Evolutionary conservation across 2,888 invertebrate species (phyloP), one percentile per base, ranked within the genome.

Genomic region (Hyposoter dolosus): DNA sequence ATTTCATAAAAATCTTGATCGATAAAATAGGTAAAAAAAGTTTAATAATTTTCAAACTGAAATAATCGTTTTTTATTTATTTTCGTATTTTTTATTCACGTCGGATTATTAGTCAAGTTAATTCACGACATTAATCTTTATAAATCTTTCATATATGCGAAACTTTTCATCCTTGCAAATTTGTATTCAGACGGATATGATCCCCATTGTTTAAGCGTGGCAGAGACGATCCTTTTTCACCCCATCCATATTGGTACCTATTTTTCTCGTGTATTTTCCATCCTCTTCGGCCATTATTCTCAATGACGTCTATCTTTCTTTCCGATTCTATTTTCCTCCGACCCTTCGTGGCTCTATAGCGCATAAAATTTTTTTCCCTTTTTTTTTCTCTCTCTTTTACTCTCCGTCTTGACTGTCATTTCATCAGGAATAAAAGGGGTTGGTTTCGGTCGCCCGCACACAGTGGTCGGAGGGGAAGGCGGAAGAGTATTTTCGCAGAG

Each of bases 401-500:
- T 63, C 43, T 75, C 75, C 32, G 43, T 23, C 56, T 74, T 60
- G 40, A 15, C 15, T 60, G 53, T 56, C 35, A 63, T 75, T 75
- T 63, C 75, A 63, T 45, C 60, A 32, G 63, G 43, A 75, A 75
- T 63, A 45, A 63, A 75, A 75, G 28, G 63, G 45, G 75, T 60
- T 35, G 71, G 50, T 47, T 32, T 71, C 43, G 68, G 19, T 43
- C 43, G 10, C 19, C 23, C 69, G 69, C 47, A 65, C 47, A 32
- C 40, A 32, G 63, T 12, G 45, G 17, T 17, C 17, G 23, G 63
- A n/a, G 6, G 23, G 63, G 9, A 45, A 40, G 32, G n/a, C n/a
- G 65, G 77, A 77, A 77, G 35, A 77, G 63, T 77, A 77, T 66
- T 77, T 66, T 66, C 77, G 43, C 32, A 40, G 60, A 60, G 5